Conservation (phyloP, 2,888 invertebrate genomes). For the Spodoptera picta region DNA sequence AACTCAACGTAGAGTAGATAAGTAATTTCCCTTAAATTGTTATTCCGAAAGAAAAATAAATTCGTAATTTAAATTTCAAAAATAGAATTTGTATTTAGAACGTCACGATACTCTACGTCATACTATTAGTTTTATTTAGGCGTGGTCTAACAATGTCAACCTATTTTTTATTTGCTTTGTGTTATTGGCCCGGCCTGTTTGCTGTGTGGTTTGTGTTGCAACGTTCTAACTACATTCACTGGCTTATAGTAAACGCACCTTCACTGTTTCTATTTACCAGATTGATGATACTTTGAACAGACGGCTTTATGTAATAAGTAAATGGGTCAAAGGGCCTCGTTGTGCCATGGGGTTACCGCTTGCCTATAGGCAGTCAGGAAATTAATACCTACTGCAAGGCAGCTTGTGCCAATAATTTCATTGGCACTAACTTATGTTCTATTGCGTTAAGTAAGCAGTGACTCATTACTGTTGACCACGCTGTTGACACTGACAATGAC, state of each 20-base stretch:
- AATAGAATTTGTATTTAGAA: too few relatives aligned
- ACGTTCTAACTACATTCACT: constrained; percentile 28
- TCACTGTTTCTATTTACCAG: constrained; percentile 21
- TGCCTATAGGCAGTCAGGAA: too few relatives aligned
- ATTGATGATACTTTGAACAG: constrained; percentile 17
- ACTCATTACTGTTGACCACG: too few relatives aligned
- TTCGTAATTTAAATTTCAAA: background rate
- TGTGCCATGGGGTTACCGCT: background rate
- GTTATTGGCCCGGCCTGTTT: constrained; percentile 33
- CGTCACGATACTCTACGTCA: too few relatives aligned
- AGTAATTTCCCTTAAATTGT: too few relatives aligned
- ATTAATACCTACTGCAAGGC: too few relatives aligned
- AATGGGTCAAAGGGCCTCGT: constrained; percentile 10
- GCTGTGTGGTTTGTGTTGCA: constrained; percentile 37
- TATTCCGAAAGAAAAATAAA: background rate
- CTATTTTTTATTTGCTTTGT: constrained; percentile 16
- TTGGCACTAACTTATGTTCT: too few relatives aligned
- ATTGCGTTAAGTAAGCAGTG: too few relatives aligned
- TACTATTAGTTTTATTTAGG: too few relatives aligned
- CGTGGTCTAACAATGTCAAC: constrained; percentile 10
- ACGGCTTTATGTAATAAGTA: constrained; percentile 15
- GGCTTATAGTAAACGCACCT: constrained; percentile 29
- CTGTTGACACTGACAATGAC: too few relatives aligned
- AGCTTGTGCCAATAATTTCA: too few relatives aligned
- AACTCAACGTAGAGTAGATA: background rate